phyloP scores from a whole-genome alignment of 2,113 vertebrate species.

The Lagopus leucura region DNA sequence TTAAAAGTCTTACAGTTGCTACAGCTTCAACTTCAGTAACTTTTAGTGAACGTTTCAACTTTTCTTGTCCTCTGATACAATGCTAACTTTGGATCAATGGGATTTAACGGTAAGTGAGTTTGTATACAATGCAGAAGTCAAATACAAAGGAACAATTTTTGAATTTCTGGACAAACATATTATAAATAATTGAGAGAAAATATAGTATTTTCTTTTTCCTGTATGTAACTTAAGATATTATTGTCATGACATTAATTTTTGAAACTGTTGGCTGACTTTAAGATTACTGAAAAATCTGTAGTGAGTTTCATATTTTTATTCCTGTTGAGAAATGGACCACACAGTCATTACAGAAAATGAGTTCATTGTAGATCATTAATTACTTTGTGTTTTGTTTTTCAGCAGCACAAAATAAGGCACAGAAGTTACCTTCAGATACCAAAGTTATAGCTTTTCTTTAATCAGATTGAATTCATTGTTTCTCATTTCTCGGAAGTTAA shows the following conservation, averaged over 20 bases:
- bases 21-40: neutral
- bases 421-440: neutral
- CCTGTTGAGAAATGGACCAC: neutral
- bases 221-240: neutral
- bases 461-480: neutral
- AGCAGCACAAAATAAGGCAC: neutral
- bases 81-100: neutral
- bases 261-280: neutral
- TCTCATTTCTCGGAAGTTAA: neutral
- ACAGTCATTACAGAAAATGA: neutral
- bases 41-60: neutral
- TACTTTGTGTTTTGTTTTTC: neutral
- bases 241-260: neutral
- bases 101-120: neutral
- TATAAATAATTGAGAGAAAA: neutral
- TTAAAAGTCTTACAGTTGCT: neutral
- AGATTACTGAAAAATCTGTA: neutral
- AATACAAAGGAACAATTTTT: neutral
- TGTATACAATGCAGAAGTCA: neutral
- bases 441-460: neutral
- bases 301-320: neutral
- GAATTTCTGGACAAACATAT: neutral
- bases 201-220: neutral
- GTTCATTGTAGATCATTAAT: neutral
- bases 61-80: neutral